These are phyloP conservation scores for Desoria tigrina DNA, from an alignment of 2,888 invertebrate species.

Conservation along the genomic window DNA sequence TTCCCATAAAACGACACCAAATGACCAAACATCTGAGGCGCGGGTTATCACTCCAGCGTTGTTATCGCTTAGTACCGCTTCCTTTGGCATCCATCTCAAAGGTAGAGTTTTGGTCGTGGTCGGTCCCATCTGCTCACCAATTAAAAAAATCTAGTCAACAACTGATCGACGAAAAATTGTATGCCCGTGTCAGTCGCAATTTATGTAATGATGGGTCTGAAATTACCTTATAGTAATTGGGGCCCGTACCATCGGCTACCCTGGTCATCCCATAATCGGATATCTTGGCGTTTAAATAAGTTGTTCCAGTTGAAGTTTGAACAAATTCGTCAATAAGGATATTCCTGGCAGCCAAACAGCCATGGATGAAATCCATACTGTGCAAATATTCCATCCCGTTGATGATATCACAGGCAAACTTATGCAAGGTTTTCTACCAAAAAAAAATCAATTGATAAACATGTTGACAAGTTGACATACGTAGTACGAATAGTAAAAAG, in stretches of 20 bases:
- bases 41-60: constrained; percentile 13
- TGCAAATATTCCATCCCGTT: constrained; percentile 41
- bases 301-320: neutral
- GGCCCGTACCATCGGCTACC: constrained; percentile 25
- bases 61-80: constrained; percentile 25
- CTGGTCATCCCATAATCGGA: constrained; percentile 37
- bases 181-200: too few species aligned
- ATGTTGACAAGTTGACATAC: neutral
- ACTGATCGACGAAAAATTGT: too few species aligned
- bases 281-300: constrained; percentile 35
- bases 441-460: neutral
- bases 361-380: constrained; percentile 30
- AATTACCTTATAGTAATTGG: constrained; percentile 27
- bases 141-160: neutral
- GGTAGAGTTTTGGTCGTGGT: constrained; percentile 25
- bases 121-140: neutral
- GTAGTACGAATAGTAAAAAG: too few species aligned
- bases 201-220: too few species aligned
- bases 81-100: constrained; percentile 38
- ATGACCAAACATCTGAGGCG: constrained; percentile 34
- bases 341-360: constrained; percentile 42
- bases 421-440: constrained; percentile 27
- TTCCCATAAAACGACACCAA: constrained; percentile 36
- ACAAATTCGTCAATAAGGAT: constrained; percentile 28
- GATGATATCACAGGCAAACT: constrained; percentile 31